Evolutionary conservation across 1,140 invertebrate genomes (phyloP).

Genomic region (Globodera rostochiensis): DNA sequence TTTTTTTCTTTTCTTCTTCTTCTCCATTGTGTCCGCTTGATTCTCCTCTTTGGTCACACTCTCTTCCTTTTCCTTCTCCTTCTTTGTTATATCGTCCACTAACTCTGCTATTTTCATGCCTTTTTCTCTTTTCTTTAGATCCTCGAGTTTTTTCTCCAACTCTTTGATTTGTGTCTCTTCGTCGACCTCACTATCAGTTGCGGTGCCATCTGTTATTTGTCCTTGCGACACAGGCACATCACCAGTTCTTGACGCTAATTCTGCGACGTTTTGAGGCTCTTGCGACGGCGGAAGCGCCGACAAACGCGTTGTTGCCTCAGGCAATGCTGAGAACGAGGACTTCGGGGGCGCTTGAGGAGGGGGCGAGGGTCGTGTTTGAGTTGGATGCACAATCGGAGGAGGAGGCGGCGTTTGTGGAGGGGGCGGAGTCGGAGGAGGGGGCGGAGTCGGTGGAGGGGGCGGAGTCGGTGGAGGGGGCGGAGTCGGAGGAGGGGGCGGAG

Average conservation of each 20-base stretch:
- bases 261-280: not conserved
- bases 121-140: not conserved
- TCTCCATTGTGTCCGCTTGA: not conserved
- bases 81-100: conserved; percentile 8
- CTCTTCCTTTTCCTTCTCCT: not conserved
- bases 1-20: not conserved
- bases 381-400: not conserved
- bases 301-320: not conserved
- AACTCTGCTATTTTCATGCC: not conserved
- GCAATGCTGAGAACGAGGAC: not conserved
- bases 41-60: not conserved
- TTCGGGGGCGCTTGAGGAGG: not conserved
- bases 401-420: too few species aligned
- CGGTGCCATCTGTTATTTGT: not conserved
- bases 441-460: not conserved
- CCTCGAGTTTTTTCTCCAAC: not conserved
- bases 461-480: not conserved
- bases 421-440: not conserved
- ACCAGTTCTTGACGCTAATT: not conserved
- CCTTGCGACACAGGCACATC: not conserved
- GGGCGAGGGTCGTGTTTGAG: not conserved
- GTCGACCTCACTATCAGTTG: not conserved
- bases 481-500: not conserved
- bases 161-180: not conserved
- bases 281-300: not conserved